Percentiles rank a stretch among this genome's conserved stretches.
phyloP scores from a whole-genome alignment of 1,140 invertebrate genomes.

The Temnothorax nylanderi region DNA sequence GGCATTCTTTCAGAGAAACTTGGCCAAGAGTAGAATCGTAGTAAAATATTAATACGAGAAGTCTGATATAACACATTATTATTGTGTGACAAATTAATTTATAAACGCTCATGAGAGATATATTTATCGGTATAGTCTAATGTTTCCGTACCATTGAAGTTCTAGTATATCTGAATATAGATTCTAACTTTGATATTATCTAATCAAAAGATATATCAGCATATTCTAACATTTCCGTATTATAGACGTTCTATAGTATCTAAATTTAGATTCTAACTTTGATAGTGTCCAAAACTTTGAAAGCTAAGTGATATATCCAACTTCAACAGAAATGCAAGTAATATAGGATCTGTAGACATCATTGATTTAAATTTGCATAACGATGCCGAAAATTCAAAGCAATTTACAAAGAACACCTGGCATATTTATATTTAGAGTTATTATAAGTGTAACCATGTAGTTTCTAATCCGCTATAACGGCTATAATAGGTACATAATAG shows the following conservation, averaged over 20 bases:
- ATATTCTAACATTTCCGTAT: too few species aligned
- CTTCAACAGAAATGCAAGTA: neutral
- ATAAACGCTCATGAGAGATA: neutral
- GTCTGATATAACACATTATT: neutral
- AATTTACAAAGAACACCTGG: neutral
- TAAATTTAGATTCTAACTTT: neutral
- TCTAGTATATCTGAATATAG: neutral
- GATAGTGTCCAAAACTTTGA: neutral
- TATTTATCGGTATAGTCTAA: neutral
- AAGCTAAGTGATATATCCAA: neutral
- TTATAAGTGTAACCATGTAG: neutral
- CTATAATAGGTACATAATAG: neutral
- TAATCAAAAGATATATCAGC: neutral
- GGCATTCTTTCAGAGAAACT: conserved; percentile 41
- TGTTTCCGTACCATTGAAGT: neutral
- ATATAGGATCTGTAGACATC: neutral
- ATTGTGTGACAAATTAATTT: conserved; percentile 17
- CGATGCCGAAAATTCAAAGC: too few species aligned
- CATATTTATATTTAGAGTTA: neutral
- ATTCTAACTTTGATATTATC: neutral
- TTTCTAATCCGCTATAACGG: neutral
- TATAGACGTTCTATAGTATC: neutral
- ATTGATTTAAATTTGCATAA: neutral
- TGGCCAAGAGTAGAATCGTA: conserved; percentile 5
- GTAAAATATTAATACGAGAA: neutral